These are phyloP conservation scores for Tiliacea citrago DNA, from an alignment of 2,888 invertebrate genomes.

Conservation along the genomic window DNA sequence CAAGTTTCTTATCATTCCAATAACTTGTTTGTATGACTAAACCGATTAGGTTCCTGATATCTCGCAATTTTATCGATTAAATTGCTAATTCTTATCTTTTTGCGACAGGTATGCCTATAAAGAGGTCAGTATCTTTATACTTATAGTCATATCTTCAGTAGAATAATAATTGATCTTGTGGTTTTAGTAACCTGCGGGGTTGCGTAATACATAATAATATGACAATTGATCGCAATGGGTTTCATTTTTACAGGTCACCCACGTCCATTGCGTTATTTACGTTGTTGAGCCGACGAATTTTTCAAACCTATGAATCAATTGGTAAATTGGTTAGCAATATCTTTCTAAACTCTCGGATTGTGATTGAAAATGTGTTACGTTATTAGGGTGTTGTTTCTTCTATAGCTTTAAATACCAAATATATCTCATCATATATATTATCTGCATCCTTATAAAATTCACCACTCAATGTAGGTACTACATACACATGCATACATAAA, in stretches of 20 bases:
- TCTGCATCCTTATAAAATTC: conserved; percentile 16
- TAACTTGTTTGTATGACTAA: conserved; percentile 39
- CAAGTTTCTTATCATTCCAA: conserved; percentile 31
- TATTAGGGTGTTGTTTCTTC: not conserved
- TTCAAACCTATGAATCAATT: too few relatives aligned
- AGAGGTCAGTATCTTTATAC: conserved; percentile 32
- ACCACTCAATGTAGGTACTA: not conserved
- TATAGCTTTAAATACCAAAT: not conserved
- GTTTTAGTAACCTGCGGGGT: not conserved
- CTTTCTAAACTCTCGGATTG: too few relatives aligned
- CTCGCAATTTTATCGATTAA: conserved; percentile 30
- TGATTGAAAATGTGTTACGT: too few relatives aligned
- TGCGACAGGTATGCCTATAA: conserved; percentile 35
- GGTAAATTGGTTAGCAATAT: too few relatives aligned
- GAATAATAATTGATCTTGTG: not conserved
- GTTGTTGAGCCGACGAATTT: too few relatives aligned
- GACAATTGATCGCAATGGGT: too few relatives aligned
- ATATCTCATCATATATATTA: too few relatives aligned
- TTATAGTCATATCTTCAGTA: not conserved
- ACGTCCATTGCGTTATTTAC: too few relatives aligned
- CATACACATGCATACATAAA: too few relatives aligned
- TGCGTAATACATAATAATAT: too few relatives aligned
- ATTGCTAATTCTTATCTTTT: conserved; percentile 34
- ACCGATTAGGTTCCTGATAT: conserved; percentile 36
- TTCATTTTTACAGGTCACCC: too few relatives aligned